Evolutionary conservation across 1,140 invertebrate species (phyloP).

Genomic region (Drosophila triauraria): DNA sequence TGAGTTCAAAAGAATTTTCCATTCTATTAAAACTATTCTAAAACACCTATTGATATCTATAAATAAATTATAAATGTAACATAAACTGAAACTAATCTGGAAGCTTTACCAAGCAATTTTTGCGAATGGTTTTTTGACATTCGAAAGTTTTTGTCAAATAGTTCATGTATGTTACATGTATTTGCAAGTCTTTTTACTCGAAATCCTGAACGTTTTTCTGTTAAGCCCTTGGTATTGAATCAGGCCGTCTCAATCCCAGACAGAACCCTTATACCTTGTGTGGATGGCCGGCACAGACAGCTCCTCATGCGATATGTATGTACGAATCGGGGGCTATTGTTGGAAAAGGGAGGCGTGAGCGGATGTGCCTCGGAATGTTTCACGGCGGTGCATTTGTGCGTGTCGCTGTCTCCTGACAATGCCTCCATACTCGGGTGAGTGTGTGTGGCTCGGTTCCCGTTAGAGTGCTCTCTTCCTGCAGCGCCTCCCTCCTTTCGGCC

Average conservation of each 20-base stretch:
- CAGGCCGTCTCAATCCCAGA: not conserved
- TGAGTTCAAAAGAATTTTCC: no score
- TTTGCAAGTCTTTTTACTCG: not conserved
- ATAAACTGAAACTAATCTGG: no score
- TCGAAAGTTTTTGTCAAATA: not conserved
- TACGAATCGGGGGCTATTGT: constrained; percentile 21
- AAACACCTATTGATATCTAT: no score
- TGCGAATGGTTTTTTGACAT: not conserved
- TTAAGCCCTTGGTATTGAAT: not conserved
- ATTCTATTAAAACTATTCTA: no score
- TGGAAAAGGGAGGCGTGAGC: constrained; percentile 3
- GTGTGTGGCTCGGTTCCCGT: constrained; percentile 22
- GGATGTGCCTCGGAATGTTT: constrained; percentile 53
- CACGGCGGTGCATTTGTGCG: constrained; percentile 57
- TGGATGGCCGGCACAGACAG: constrained; percentile 21
- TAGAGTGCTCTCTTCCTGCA: constrained; percentile 27
- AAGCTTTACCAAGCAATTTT: no score
- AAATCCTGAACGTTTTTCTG: not conserved
- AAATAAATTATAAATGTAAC: no score
- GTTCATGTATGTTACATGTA: not conserved
- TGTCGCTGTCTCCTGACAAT: constrained; percentile 27
- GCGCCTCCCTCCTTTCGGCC: not conserved
- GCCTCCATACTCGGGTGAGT: not conserved
- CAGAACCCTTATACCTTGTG: constrained; percentile 8
- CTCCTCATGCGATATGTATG: constrained; percentile 28